Evolutionary conservation across 1,140 invertebrate genomes (phyloP).

Genomic region (Aphelenchoides avenae): DNA sequence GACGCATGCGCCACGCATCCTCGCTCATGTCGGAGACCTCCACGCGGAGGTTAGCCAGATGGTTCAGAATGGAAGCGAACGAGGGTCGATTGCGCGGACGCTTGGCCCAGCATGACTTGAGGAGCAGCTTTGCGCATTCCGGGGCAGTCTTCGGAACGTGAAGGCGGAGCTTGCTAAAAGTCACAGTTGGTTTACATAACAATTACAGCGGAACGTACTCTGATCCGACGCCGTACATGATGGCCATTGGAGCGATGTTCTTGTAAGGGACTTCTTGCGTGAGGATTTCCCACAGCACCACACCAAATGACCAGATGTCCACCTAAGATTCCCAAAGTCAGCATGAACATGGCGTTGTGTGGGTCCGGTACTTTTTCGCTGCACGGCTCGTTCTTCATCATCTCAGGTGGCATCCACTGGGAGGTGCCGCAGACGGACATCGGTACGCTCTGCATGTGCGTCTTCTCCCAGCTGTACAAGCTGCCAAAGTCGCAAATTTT

Average conservation of each 20-base stretch:
- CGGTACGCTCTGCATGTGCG: constrained; percentile 83
- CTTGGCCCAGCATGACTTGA: constrained; percentile 85
- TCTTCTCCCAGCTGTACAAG: constrained; percentile 75
- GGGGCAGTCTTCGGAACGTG: constrained; percentile 85
- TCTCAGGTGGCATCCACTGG: constrained; percentile 97
- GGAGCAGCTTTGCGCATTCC: constrained; percentile 71
- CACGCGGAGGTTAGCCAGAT: constrained; percentile 77
- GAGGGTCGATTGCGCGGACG: constrained; percentile 87
- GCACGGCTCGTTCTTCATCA: constrained; percentile 73
- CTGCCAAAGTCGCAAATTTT: constrained; percentile 99
- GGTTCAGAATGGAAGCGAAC: constrained; percentile 83
- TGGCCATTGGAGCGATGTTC: constrained; percentile 91
- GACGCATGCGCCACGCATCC: constrained; percentile 40
- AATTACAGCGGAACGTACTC: constrained; percentile 77
- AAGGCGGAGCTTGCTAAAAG: constrained; percentile 73
- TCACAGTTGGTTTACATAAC: constrained; percentile 58
- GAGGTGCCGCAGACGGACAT: constrained; percentile 94
- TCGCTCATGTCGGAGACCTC: constrained; percentile 68
- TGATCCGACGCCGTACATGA: constrained; percentile 94
- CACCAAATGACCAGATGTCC: constrained; percentile 74
- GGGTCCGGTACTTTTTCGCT: constrained; percentile 67
- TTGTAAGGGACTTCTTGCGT: constrained; percentile 86
- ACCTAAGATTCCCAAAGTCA: constrained; percentile 72
- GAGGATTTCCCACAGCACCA: constrained; percentile 65
- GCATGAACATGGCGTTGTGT: neutral